Evolutionary conservation across 2,797 vertebrate species (phyloP), one percentile per base, ranked within the genome.

Genomic region (Salmo trutta): DNA sequence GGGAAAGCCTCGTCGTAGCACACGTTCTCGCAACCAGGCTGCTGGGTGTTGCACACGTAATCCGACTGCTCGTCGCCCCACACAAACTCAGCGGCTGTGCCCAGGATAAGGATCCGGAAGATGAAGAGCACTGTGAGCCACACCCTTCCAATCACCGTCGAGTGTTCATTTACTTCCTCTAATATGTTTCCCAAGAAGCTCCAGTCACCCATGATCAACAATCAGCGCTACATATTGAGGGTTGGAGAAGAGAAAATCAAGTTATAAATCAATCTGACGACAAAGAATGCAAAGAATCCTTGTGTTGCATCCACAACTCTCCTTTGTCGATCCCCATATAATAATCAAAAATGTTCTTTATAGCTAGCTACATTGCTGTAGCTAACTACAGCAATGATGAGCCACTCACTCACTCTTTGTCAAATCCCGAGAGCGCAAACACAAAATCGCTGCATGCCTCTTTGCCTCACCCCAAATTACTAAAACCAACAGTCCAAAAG

Each of bases 1-100:
- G 96, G 96, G 80, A 96, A 96, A 73, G 96, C 96, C 85, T 96
- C 94, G 90, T 96, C 96, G 0, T 97, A 97, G 91, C 96, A 97
- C 76, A 96, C 95, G 0, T 95, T 97, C 90, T 97, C 95, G 75
- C 96, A 97, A 87, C 96, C 96, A 0, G 96, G 96, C 91, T 97
- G 96, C 86, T 96, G 96, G 1, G 96, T 96, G 90, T 96, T 88
- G 91, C 95, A 96, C 75, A 96, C 95, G 77, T 96, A 96, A 90
- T 96, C 95, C 52, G 95, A 95, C 91, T 96, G 96, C 85, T 96
- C 95, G 0, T 96, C 95, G 1, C 96, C 95, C 95, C 95, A 96
- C 69, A 96, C 95, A 0, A 96, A 93, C 86, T 96, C 95, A 0
- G 95, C 95, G 0, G 95, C 95, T 0, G 95, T 96, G 84, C 95